These are phyloP conservation scores for Anoncus sp. DNA, from an alignment of 2,888 invertebrate species.

Conservation along the genomic window DNA sequence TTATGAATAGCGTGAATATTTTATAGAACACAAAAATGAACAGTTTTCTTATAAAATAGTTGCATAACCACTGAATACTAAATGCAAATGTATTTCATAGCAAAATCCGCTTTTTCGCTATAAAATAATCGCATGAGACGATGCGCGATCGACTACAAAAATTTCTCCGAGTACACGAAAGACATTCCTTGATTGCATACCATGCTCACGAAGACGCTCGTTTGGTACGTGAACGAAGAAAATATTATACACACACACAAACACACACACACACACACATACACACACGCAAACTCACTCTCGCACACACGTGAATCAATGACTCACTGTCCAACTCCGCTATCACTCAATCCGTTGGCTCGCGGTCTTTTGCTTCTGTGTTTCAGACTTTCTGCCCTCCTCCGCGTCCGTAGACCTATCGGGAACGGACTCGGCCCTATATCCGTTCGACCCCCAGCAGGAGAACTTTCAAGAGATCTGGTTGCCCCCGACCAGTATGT, in stretches of 20 bases:
- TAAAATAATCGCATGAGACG: neutral
- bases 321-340: conserved; percentile 18
- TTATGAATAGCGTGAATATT: neutral
- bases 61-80: too few relatives aligned
- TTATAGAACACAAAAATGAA: neutral
- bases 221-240: conserved; percentile 32
- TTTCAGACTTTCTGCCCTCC: conserved; percentile 86
- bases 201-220: conserved; percentile 2
- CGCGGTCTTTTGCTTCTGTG: conserved; percentile 83
- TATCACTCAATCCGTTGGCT: conserved; percentile 73
- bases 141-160: neutral
- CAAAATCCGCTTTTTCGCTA: neutral
- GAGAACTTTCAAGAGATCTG: conserved; percentile 85
- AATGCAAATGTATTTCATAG: neutral
- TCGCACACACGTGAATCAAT: too few relatives aligned
- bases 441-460: conserved; percentile 84
- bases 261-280: conserved; percentile 5
- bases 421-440: conserved; percentile 86
- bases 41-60: too few relatives aligned
- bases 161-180: neutral
- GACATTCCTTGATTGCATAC: neutral
- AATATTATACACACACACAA: conserved; percentile 20
- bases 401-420: conserved; percentile 84
- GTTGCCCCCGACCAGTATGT: conserved; percentile 85
- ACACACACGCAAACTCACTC: conserved; percentile 7